A percentile compares a stretch with the other conserved stretches of the same genome.
Evolutionary conservation across 2,888 invertebrate species (phyloP).

Genomic region (Ectemnius continuus): DNA sequence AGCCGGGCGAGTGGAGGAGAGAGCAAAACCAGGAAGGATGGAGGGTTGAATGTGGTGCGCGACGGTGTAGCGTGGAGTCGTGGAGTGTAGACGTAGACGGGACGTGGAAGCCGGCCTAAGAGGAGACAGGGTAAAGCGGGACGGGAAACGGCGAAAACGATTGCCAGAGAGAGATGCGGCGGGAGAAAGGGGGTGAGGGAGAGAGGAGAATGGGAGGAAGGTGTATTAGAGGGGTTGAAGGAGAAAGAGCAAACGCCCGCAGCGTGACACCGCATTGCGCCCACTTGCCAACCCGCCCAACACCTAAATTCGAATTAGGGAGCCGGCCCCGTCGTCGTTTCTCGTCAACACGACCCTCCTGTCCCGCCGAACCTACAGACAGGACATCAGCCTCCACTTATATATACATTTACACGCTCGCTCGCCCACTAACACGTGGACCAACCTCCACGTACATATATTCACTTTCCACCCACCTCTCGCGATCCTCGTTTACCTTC

Average conservation of each 20-base stretch:
- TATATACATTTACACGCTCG: constrained; percentile 2
- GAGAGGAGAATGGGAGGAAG: constrained; percentile 11
- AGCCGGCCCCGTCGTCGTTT: constrained; percentile 66
- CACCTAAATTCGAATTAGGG: constrained; percentile 76
- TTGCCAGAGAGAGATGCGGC: not conserved
- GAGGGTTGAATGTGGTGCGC: constrained; percentile 17
- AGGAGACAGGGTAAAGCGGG: constrained; percentile 9
- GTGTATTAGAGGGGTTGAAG: constrained; percentile 39
- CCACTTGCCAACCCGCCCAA: constrained; percentile 73
- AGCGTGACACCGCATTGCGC: constrained; percentile 75
- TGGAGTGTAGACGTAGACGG: constrained; percentile 23
- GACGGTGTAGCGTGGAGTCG: constrained; percentile 42
- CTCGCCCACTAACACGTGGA: not conserved
- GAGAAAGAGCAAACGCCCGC: constrained; percentile 70
- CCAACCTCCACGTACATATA: not conserved
- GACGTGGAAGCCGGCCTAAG: constrained; percentile 35
- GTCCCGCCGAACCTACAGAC: constrained; percentile 41
- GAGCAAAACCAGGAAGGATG: constrained; percentile 23
- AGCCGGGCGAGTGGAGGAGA: constrained; percentile 35
- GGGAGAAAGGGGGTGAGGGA: constrained; percentile 13
- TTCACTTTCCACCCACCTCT: constrained; percentile 24
- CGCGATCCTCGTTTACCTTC: constrained; percentile 26
- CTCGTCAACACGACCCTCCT: constrained; percentile 66
- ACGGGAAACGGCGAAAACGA: constrained; percentile 9
- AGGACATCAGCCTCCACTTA: constrained; percentile 40